Evolutionary conservation across 2,888 invertebrate species (phyloP).

Genomic region (Drosophila affinis): DNA sequence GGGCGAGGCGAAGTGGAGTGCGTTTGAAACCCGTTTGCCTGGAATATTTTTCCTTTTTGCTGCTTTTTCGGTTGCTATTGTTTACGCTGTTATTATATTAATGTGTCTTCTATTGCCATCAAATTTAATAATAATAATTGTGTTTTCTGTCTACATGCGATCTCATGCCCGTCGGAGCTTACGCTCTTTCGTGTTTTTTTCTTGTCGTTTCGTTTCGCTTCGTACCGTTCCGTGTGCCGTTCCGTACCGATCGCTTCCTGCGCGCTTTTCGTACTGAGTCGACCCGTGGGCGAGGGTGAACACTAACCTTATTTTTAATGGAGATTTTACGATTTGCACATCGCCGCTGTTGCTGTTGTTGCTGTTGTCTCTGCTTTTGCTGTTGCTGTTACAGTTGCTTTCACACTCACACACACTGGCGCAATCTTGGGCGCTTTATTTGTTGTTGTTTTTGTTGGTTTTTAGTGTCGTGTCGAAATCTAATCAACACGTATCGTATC

Average conservation of each 20-base stretch:
- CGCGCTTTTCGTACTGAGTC: constrained; percentile 68
- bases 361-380: constrained; percentile 35
- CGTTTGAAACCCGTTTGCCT: constrained; percentile 28
- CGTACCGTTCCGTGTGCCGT: constrained; percentile 11
- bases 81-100: constrained; percentile 1
- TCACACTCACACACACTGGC: constrained; percentile 28
- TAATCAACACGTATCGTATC: constrained; percentile 68
- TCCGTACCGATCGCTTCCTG: constrained; percentile 57
- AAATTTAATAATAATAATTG: constrained; percentile 32
- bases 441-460: constrained; percentile 7
- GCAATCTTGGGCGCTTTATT: constrained; percentile 5
- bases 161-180: constrained; percentile 19
- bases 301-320: constrained; percentile 63
- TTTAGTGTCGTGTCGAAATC: constrained; percentile 63
- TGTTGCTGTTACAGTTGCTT: constrained; percentile 43
- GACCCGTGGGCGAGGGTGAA: constrained; percentile 40
- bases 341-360: constrained; percentile 28
- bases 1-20: not conserved
- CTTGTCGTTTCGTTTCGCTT: not conserved
- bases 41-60: not conserved
- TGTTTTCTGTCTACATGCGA: constrained; percentile 34
- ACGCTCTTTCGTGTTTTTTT: constrained; percentile 12
- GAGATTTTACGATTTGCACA: constrained; percentile 46
- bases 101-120: constrained; percentile 7
- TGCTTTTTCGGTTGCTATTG: not conserved